Conservation (phyloP, 2,797 vertebrate genomes). For the Pyrocephalus nanus region DNA sequence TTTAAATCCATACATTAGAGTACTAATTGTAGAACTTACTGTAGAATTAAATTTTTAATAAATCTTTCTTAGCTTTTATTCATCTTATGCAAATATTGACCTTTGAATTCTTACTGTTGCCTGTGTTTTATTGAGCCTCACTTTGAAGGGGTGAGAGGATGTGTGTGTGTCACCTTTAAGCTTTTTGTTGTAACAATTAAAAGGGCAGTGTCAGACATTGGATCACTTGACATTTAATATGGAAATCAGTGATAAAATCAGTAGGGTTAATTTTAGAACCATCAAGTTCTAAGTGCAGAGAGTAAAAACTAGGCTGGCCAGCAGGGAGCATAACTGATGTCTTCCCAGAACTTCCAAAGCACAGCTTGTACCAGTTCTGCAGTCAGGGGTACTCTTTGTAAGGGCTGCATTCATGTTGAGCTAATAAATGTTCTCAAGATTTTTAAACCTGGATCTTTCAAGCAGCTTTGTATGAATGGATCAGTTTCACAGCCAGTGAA, state of each 20-base stretch:
- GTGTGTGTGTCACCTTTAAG: neutral
- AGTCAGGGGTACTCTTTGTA: neutral
- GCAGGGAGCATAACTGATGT: neutral
- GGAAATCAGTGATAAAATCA: neutral
- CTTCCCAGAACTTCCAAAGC: neutral
- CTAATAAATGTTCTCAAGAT: constrained; percentile 11
- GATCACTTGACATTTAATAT: constrained; percentile 15
- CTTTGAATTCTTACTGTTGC: constrained; percentile 59
- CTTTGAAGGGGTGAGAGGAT: neutral
- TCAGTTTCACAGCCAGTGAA: neutral
- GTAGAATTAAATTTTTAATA: constrained; percentile 42
- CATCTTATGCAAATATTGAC: constrained; percentile 68
- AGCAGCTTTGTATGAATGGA: neutral
- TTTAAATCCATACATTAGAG: constrained; percentile 33
- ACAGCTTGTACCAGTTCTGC: neutral
- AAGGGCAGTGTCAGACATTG: constrained; percentile 37
- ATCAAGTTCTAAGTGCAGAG: neutral
- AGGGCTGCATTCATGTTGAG: neutral
- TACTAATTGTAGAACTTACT: constrained; percentile 3
- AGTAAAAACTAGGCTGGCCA: neutral
- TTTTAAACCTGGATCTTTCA: constrained; percentile 2
- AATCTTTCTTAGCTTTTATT: constrained; percentile 57
- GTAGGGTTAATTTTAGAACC: neutral
- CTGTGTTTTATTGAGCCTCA: neutral
- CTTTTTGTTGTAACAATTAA: constrained; percentile 52